Evolutionary conservation across 2,113 vertebrate species (phyloP), one percentile per base, ranked within the genome.

Genomic region (Rhea pennata): DNA sequence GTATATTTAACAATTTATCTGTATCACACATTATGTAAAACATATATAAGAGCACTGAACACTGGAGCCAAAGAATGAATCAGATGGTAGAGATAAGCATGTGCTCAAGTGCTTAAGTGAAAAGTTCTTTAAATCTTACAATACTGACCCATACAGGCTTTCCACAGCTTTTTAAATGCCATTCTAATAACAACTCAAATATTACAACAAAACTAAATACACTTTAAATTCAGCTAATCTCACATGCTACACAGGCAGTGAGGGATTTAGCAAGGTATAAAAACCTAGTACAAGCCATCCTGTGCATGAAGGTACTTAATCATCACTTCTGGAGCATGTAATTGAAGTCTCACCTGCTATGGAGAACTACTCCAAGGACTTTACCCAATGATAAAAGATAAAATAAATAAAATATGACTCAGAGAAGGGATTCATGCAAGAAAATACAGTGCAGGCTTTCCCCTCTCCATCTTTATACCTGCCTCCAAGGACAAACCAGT

Each of bases 331-430:
- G 96, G 95, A 96, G 84, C 92, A 96, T 95, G 15, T 96, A 98
- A 98, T 98, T 98, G 97, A 98, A 97, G 78, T 95, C 93, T 95
- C 97, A 97, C 97, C 98, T 97, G 96, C 95, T 93, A 93, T 95
- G 96, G 2, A 4, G 27, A 67, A 50, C 11, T 36, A 51, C 58
- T 59, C 27, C 62, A 44, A 40, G 31, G n/a, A 64, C 31, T 62
- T 39, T 56, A 48, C 19, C 7, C 66, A 76, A 27, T 21, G 26
- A 44, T 39, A 27, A 56, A 83, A 87, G 56, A 72, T 5, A 2
- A 71, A 84, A 51, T 39, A 59, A 89, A 21, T 44, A 8, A 73
- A 66, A 72, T 17, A 69, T 3, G 15, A 86, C 17, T 77, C 51
- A 23, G 31, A 54, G 36, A 83, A 90, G 17, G 6, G 7, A 42